These are phyloP conservation scores for Villa cingulata DNA, from an alignment of 2,888 invertebrate genomes.

Conservation along the genomic window DNA sequence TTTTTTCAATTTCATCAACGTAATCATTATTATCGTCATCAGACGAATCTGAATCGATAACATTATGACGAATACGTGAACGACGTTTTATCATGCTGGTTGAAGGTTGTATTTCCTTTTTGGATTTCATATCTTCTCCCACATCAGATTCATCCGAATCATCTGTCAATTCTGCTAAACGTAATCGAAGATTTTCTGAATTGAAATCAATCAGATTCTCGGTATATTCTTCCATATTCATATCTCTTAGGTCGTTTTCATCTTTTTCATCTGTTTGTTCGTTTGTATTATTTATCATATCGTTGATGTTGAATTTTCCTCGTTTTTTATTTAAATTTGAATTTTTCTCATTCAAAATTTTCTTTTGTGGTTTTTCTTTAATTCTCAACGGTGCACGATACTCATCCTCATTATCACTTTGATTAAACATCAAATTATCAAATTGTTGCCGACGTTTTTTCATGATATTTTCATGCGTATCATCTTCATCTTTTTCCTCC, in stretches of 20 bases:
- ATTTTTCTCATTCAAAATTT: slow-evolving; percentile 4
- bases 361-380: background rate
- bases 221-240: slow-evolving; percentile 16
- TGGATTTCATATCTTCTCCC: slow-evolving; percentile 15
- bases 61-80: slow-evolving; percentile 26
- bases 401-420: slow-evolving; percentile 32
- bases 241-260: slow-evolving; percentile 9
- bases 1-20: background rate
- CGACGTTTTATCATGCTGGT: slow-evolving; percentile 11
- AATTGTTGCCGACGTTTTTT: slow-evolving; percentile 26
- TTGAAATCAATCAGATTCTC: slow-evolving; percentile 25
- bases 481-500: slow-evolving; percentile 1
- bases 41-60: slow-evolving; percentile 32
- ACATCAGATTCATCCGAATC: slow-evolving; percentile 20
- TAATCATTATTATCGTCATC: slow-evolving; percentile 9
- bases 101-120: slow-evolving; percentile 10
- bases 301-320: slow-evolving; percentile 9
- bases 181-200: slow-evolving; percentile 31
- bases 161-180: slow-evolving; percentile 25
- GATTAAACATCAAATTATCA: slow-evolving; percentile 29
- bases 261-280: slow-evolving; percentile 18
- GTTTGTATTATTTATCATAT: slow-evolving; percentile 10
- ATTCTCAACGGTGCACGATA: slow-evolving; percentile 18
- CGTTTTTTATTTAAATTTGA: slow-evolving; percentile 4
- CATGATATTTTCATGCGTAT: slow-evolving; percentile 22